Base-by-base conservation (phyloP, 2,888 invertebrate genomes). In the Malthinus seriepunctatus region DNA sequence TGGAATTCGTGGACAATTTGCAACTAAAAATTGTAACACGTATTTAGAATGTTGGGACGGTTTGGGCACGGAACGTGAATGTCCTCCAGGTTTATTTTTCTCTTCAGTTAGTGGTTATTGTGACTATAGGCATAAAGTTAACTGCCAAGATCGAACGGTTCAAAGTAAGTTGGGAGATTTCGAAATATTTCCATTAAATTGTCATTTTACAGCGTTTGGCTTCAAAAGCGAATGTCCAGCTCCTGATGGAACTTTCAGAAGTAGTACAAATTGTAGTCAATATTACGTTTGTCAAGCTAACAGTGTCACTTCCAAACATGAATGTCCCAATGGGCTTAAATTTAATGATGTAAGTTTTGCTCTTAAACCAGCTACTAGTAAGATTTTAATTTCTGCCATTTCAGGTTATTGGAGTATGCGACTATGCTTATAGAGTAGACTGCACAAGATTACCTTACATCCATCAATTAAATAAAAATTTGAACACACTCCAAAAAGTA, bases 1-100 rank as follows among this genome's bases (percentile, higher is more conserved):
- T 23, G 79, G 80, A 6, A 80, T 80, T 32, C 78, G 86, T 42
- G 84, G 87, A 2, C 88, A 88, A 71, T 86, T 87, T 63, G 83
- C 87, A 0, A 84, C 85, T 6, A 79, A 81, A 0, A 75, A 81
- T 5, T 89, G 89, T 68, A 82, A 82, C 37, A 85, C 82, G 67
- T 89, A 86, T 72, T 69, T 88, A 9, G 88, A 88, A 73, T 89
- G 89, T 71, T 89, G 88, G 88, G 87, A 88, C 66, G 88, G 86
- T 0, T 81, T 82, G 65, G 86, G 84, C 0, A 80, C 84, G 15
- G 88, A 88, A 66, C 85, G 88, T 71, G 81, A 83, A 23, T 89
- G 89, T 62, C 87, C 88, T 0, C 76, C 78, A 7, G 86, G 85
- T 0, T 71, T 88, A 3, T 71, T 86, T 34, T 89, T 89, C 73